Percentiles rank a stretch among this genome's conserved stretches.
Conservation (phyloP, 2,797 vertebrate species). For the Pipistrellus pygmaeus region DNA sequence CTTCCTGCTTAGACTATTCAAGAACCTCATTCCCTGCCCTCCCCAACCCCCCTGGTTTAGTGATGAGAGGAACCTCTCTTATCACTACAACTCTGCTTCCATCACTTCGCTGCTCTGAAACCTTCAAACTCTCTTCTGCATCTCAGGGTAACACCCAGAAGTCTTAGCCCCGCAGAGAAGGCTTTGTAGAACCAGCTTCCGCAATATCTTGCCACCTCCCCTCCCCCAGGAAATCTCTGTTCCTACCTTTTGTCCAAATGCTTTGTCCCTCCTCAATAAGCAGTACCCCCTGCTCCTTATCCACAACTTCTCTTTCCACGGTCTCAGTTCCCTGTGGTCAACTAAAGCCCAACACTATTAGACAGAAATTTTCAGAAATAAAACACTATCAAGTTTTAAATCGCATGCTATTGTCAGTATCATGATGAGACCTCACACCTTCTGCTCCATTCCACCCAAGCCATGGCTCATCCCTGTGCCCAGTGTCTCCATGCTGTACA, state of each 20-base stretch:
- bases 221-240: slow-evolving; percentile 1
- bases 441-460: background rate
- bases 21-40: background rate
- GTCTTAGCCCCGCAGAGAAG: too few species aligned
- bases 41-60: too few species aligned
- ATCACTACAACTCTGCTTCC: background rate
- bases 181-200: background rate
- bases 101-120: background rate
- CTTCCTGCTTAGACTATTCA: background rate
- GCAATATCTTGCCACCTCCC: background rate
- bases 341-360: background rate
- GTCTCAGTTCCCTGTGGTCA: background rate
- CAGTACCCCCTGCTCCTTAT: too few species aligned
- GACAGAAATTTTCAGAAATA: background rate
- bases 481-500: background rate
- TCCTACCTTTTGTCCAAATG: slow-evolving; percentile 63
- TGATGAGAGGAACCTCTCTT: background rate
- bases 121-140: background rate
- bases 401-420: background rate
- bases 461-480: background rate
- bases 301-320: background rate
- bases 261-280: background rate
- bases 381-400: background rate
- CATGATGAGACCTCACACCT: background rate
- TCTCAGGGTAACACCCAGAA: background rate